Evolutionary conservation across 2,888 invertebrate species (phyloP).

Genomic region (Agonopterix subpropinquella): DNA sequence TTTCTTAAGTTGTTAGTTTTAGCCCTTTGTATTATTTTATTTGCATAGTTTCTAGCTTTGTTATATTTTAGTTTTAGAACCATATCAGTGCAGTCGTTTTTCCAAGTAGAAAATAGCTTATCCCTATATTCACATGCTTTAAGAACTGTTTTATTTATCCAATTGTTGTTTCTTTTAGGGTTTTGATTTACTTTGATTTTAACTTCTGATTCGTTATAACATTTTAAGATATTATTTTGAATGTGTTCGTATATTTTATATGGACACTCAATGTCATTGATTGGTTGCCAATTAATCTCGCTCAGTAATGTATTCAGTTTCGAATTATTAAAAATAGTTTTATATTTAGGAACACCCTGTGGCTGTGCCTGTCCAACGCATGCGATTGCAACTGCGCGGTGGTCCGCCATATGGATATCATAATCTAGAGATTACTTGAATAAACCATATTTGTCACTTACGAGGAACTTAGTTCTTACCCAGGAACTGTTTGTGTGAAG

Average conservation of each 20-base stretch:
- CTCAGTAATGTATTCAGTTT: background rate
- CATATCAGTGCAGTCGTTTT: no score
- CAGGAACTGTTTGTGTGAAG: no score
- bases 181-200: background rate
- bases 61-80: no score
- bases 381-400: background rate
- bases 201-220: background rate
- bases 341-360: background rate
- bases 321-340: background rate
- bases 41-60: no score
- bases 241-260: background rate
- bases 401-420: constrained; percentile 1
- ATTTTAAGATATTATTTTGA: background rate
- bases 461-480: no score
- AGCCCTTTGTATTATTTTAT: no score
- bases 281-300: background rate
- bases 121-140: background rate
- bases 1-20: background rate
- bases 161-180: background rate
- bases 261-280: background rate
- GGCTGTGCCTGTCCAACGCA: background rate
- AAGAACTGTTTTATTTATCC: background rate
- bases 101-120: background rate
- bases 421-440: constrained; percentile 8
- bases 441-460: no score